Percentiles rank a stretch among this genome's conserved stretches.
phyloP scores from a whole-genome alignment of 92 coral and sea anemone genomes.

The Micromussa lordhowensis region DNA sequence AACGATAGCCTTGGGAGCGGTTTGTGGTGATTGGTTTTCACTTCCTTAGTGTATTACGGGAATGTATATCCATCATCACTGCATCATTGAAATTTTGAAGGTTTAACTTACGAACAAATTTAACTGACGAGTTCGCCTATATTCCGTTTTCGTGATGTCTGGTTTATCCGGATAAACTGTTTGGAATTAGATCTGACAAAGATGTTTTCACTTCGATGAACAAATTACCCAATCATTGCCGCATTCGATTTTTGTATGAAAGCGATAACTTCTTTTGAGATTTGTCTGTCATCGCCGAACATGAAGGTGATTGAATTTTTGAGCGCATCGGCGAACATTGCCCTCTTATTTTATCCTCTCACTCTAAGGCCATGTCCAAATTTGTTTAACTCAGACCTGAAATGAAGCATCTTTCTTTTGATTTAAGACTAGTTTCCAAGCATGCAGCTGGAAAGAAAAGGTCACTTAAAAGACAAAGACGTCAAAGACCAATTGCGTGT shows the following conservation, averaged over 20 bases:
- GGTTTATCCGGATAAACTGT: not conserved
- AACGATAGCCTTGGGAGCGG: not conserved
- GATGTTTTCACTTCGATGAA: not conserved
- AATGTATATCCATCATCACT: not conserved
- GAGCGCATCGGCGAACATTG: not conserved
- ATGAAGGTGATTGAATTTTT: not conserved
- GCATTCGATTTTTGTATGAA: not conserved
- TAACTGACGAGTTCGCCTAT: too few species aligned
- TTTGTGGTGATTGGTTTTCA: not conserved
- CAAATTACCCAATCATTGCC: not conserved
- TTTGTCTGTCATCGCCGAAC: not conserved
- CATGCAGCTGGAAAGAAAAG: not conserved
- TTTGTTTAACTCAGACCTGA: too few species aligned
- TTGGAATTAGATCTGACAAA: not conserved
- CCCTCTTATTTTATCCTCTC: not conserved
- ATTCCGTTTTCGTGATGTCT: not conserved
- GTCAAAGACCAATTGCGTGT: conserved; percentile 3
- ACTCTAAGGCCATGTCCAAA: not conserved
- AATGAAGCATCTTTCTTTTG: not conserved
- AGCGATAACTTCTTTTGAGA: not conserved
- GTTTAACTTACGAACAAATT: not conserved
- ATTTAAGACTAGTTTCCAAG: not conserved
- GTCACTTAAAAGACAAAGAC: not conserved
- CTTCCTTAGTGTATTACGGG: not conserved
- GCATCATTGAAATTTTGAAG: not conserved